Percentiles rank a stretch among this genome's conserved stretches.
phyloP scores from a whole-genome alignment of 2,113 vertebrate species.

The Fulica atra region DNA sequence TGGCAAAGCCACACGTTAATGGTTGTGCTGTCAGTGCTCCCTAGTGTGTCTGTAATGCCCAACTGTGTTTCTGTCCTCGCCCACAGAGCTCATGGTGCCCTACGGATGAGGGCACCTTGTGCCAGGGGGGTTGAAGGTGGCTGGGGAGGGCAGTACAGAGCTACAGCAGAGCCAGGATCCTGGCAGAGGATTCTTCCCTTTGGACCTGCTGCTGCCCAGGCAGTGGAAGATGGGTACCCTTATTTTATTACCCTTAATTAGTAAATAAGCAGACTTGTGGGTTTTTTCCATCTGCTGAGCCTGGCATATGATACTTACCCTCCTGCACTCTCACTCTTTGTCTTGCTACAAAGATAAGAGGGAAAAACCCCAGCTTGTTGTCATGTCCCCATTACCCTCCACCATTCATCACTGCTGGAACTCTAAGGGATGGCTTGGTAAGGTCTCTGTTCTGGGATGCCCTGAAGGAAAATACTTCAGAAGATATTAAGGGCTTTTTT shows the following conservation, averaged over 20 bases:
- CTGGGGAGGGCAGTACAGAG: fast-evolving
- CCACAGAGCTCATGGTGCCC: neutral
- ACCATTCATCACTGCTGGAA: neutral
- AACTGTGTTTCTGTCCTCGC: neutral
- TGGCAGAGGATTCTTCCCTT: neutral
- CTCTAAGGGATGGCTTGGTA: neutral
- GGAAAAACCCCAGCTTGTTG: neutral
- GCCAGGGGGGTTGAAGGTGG: neutral
- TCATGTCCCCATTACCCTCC: neutral
- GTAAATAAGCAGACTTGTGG: neutral
- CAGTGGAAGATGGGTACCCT: neutral
- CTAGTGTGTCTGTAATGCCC: neutral
- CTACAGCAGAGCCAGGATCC: neutral
- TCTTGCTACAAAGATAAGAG: neutral
- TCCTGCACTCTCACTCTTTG: neutral
- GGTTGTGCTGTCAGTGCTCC: slow-evolving; percentile 17
- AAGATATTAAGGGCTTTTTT: neutral
- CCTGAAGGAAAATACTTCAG: neutral
- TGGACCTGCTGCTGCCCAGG: neutral
- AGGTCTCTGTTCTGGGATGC: neutral
- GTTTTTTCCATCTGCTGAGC: neutral
- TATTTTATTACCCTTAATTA: neutral
- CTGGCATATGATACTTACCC: neutral
- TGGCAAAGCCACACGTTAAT: neutral
- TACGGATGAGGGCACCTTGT: fast-evolving